Evolutionary conservation across 1,140 invertebrate genomes (phyloP), one percentile per base, ranked within the genome.

Genomic region (Nephotettix cincticeps): DNA sequence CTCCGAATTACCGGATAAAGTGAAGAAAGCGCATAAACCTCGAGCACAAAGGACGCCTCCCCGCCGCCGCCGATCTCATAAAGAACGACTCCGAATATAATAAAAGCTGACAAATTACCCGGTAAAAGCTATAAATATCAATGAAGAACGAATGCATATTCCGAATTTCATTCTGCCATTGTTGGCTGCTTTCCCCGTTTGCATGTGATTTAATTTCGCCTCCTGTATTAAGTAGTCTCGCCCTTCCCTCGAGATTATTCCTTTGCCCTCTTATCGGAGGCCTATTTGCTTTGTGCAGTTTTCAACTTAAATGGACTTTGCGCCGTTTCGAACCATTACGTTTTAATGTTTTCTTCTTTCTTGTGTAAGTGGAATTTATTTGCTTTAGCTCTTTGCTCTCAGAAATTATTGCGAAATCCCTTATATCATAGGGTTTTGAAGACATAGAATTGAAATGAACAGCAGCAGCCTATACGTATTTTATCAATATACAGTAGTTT

Each of bases 121-220:
- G 40, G 23, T 67, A 67, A 67, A 45, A 67, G 64, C 64, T 67
- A 67, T 67, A 67, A 67, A 67, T 67, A 67, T 67, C 64, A 67
- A 67, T 67, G 64, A 65, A 19, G 17, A 43, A 21, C 32, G 64
- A 67, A 67, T 67, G 64, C 64, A 67, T 67, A 67, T 67, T 67
- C 64, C 64, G 36, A 67, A 67, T 67, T 67, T 67, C 64, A 67
- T 67, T 67, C 32, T 32, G 23, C 64, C 64, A 67, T 67, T 67
- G 64, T 67, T 67, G 64, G 64, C 40, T 29, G 32, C 11, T 65
- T 43, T 25, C 30, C 30, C 30, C 61, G 28, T 27, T 9, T 40
- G 64, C 11, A 36, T 43, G 32, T 27, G 64, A 67, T 67, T 67
- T 67, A 67, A 67, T 67, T 67, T 67, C 25, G 64, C 64, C 23